A percentile compares a stretch with the other conserved stretches of the same genome.
Conservation (phyloP, 2,797 vertebrate species). For the Hozukius guyotensis region DNA sequence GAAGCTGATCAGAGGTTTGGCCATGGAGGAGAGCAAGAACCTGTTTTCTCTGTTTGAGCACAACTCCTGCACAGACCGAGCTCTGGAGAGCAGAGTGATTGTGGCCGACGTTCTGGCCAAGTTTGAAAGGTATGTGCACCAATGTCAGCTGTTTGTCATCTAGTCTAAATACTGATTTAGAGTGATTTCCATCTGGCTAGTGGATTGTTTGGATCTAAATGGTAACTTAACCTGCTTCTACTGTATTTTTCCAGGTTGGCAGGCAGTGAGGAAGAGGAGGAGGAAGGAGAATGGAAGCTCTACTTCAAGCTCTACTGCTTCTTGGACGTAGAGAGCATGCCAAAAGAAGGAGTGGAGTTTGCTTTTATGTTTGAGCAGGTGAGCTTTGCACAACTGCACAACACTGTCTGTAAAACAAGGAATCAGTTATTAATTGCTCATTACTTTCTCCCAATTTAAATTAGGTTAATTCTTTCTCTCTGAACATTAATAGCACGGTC, state of each 20-base stretch:
- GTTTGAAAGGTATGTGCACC: constrained; percentile 87
- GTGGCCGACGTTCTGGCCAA: constrained; percentile 94
- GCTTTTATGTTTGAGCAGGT: constrained; percentile 98
- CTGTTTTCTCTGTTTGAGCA: constrained; percentile 94
- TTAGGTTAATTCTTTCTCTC: neutral
- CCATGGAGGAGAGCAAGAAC: constrained; percentile 94
- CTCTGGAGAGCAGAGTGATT: constrained; percentile 91
- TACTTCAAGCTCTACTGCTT: constrained; percentile 98
- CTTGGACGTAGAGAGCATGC: constrained; percentile 93
- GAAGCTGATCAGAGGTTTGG: constrained; percentile 92
- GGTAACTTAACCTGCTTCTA: neutral
- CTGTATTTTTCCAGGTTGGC: constrained; percentile 79
- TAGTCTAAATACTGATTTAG: neutral
- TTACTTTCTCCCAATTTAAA: neutral
- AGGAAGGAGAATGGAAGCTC: constrained; percentile 90
- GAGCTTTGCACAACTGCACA: neutral
- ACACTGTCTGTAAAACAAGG: neutral
- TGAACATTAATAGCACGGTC: neutral
- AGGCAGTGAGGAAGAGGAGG: constrained; percentile 89
- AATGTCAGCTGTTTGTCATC: neutral
- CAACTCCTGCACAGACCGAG: constrained; percentile 86
- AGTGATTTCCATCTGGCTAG: neutral
- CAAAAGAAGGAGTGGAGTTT: constrained; percentile 93
- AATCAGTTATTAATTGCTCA: neutral
- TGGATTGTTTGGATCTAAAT: neutral